Base-by-base conservation (phyloP, 1,140 invertebrate genomes). In the Aphaenogaster rudis region DNA sequence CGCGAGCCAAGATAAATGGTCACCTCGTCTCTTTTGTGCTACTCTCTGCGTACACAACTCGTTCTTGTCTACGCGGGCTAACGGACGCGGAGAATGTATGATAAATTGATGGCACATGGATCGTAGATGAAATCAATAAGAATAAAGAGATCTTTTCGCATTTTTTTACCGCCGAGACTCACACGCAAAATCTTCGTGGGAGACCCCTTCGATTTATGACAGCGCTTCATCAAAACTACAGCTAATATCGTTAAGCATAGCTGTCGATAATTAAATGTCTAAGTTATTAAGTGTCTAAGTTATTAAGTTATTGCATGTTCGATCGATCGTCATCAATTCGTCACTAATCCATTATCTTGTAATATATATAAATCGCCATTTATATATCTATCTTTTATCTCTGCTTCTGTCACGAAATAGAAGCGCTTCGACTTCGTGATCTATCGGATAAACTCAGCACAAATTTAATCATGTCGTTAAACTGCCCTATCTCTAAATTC, bases 1-100 rank as follows among this genome's bases (percentile, higher is more conserved):
- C 39, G 45, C 48, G 61, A 39, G 64, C 89, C 71, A 79, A 82
- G 91, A 91, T 88, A 92, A 88, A 91, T 86, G 69, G 59, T 80
- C 79, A 59, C 64, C 42, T 42, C 74, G 67, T 72, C 84, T 63
- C 86, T 79, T 84, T 90, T 90, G 81, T 85, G 54, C 13, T 61
- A 36, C 42, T 63, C 48, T 42, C 52, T 59, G 15, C 63, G 11
- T 54, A 45, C 33, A 54, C 33, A 80, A 45, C 15, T 33, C 6
- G 11, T 15, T 69, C 3, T 57, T n/a, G 33, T 39, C 33, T 66
- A 66, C 42, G 42, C 28, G 3, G 42, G 17, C 36, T 71, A 71
- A 39, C 79, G 36, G 9, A 57, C 28, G 11, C 28, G 8, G 36
- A n/a, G 66, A 57, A 48, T 63, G 52, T 61, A 50, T 76, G 54